Conservation (phyloP, 2,888 invertebrate genomes). For the Camptogramma bilineatum region DNA sequence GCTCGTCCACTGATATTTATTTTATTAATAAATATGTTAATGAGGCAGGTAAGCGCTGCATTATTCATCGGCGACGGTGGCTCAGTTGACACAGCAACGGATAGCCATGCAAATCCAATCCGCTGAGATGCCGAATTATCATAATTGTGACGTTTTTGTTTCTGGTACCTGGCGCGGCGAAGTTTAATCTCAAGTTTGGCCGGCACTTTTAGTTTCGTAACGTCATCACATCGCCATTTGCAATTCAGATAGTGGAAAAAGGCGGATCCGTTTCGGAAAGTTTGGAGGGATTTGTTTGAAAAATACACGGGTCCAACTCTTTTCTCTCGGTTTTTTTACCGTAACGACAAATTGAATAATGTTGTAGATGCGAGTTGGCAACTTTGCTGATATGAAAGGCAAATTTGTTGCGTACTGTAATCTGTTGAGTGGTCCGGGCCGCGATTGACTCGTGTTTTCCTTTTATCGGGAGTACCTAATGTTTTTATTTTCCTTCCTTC, state of each 20-base stretch:
- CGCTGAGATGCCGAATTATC: constrained; percentile 81
- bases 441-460: constrained; percentile 38
- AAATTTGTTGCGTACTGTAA: constrained; percentile 43
- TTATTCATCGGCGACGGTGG: constrained; percentile 80
- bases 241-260: constrained; percentile 83
- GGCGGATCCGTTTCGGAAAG: constrained; percentile 74
- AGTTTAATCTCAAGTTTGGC: constrained; percentile 84
- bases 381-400: constrained; percentile 45
- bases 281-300: constrained; percentile 78
- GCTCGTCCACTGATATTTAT: constrained; percentile 80
- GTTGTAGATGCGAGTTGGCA: constrained; percentile 58
- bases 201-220: constrained; percentile 83
- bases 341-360: constrained; percentile 77
- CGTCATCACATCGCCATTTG: constrained; percentile 81
- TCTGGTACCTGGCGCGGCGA: constrained; percentile 77
- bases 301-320: constrained; percentile 73
- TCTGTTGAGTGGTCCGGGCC: constrained; percentile 35
- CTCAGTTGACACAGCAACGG: constrained; percentile 83
- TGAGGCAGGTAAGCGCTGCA: constrained; percentile 82
- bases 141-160: constrained; percentile 86
- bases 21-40: constrained; percentile 86
- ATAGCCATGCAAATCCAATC: constrained; percentile 85
- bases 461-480: constrained; percentile 35
- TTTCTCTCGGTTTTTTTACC: constrained; percentile 66
- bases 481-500: constrained; percentile 34